phyloP scores from a whole-genome alignment of 2,797 vertebrate species.

The Myotis vivesi region DNA sequence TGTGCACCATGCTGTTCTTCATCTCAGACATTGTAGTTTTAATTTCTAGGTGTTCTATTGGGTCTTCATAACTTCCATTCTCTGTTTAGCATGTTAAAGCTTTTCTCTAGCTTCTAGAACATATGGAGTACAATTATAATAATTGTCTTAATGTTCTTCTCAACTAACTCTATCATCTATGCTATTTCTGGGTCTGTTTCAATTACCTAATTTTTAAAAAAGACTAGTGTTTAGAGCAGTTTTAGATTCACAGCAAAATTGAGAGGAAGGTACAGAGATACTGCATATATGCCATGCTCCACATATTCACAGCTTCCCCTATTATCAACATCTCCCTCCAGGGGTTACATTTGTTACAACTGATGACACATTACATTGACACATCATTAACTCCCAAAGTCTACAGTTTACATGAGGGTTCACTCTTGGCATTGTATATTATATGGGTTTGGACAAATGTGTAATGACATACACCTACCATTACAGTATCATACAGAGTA shows the following conservation, averaged over 20 bases:
- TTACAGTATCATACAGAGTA: background rate
- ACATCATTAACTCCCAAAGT: background rate
- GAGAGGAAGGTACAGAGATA: background rate
- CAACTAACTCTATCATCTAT: constrained; percentile 30
- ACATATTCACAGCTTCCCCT: background rate
- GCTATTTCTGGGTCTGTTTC: background rate
- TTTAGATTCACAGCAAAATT: background rate
- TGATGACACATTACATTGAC: background rate
- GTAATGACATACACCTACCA: background rate
- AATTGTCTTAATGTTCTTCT: constrained; percentile 5
- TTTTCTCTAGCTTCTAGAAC: background rate
- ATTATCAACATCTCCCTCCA: background rate
- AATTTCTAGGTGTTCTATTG: background rate
- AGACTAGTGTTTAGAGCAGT: background rate
- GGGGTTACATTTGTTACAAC: background rate
- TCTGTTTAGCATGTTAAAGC: background rate
- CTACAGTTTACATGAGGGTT: background rate
- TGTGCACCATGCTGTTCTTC: background rate
- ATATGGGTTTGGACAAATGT: background rate
- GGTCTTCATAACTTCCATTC: background rate
- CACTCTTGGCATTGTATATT: background rate
- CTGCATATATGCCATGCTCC: background rate
- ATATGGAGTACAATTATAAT: background rate
- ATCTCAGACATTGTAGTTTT: background rate
- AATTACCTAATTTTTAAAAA: background rate